Evolutionary conservation across 35 echinoderm and acorn worm species (phyloP).

Genomic region (Heliocidaris tuberculata): DNA sequence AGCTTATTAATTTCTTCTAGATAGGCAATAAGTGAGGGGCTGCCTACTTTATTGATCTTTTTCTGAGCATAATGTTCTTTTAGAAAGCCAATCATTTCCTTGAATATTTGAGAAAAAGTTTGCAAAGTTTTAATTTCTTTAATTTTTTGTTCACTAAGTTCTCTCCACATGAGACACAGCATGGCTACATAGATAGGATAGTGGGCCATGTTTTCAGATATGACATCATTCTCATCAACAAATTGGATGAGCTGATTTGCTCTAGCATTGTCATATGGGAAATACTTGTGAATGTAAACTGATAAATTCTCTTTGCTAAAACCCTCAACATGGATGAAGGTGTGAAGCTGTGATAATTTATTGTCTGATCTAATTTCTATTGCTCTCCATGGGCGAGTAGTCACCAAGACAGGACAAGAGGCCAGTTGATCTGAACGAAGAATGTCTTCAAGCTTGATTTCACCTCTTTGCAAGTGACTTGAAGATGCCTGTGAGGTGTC

Average conservation of each 20-base stretch:
- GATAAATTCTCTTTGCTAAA: background rate
- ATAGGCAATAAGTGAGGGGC: background rate
- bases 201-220: background rate
- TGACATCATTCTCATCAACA: background rate
- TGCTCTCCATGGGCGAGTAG: background rate
- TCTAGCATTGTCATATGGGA: background rate
- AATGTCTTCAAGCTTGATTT: too few relatives aligned
- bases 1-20: background rate
- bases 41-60: background rate
- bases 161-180: background rate
- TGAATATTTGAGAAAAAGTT: background rate
- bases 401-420: background rate
- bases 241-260: background rate
- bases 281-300: background rate
- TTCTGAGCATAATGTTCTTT: constrained; percentile 1
- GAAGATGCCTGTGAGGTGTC: too few relatives aligned
- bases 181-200: background rate
- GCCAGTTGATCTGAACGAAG: too few relatives aligned
- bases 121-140: background rate
- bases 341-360: background rate
- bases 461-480: too few relatives aligned
- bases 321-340: background rate
- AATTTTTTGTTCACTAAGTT: background rate
- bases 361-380: background rate
- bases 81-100: background rate